Percentiles rank a stretch among this genome's conserved stretches.
Conservation (phyloP, 2,888 invertebrate species). For the Lepas anatifera region DNA sequence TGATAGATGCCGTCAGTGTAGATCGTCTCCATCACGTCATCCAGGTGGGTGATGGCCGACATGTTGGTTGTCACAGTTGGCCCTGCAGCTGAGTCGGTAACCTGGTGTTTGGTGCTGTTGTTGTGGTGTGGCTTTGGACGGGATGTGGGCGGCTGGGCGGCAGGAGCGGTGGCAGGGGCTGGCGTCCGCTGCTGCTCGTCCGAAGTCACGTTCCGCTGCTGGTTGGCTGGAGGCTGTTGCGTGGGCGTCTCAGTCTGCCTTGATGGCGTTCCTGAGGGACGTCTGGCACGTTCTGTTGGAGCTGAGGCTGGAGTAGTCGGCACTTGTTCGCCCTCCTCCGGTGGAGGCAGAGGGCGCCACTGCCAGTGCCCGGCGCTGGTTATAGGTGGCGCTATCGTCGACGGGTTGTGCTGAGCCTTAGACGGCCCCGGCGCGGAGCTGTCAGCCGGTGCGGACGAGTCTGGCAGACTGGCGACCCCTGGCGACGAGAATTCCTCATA, state of each 20-base stretch:
- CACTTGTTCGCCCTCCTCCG: constrained; percentile 2
- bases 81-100: too few species aligned
- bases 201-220: constrained; percentile 15
- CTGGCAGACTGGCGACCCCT: too few species aligned
- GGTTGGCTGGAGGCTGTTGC: constrained; percentile 16
- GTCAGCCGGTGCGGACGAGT: too few species aligned
- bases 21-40: not conserved
- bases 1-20: not conserved
- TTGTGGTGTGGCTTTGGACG: too few species aligned
- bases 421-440: not conserved
- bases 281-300: not conserved
- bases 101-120: too few species aligned
- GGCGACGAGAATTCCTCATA: not conserved
- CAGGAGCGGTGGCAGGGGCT: not conserved
- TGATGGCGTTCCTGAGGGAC: not conserved
- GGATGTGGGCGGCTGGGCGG: not conserved
- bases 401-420: not conserved
- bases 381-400: not conserved
- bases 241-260: not conserved
- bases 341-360: not conserved
- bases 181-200: not conserved
- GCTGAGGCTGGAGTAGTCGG: not conserved
- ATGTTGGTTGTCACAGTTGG: too few species aligned
- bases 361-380: not conserved
- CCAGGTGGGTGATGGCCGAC: too few species aligned